These are phyloP conservation scores for Leucophenga varia DNA, from an alignment of 1,140 invertebrate species.

Conservation along the genomic window DNA sequence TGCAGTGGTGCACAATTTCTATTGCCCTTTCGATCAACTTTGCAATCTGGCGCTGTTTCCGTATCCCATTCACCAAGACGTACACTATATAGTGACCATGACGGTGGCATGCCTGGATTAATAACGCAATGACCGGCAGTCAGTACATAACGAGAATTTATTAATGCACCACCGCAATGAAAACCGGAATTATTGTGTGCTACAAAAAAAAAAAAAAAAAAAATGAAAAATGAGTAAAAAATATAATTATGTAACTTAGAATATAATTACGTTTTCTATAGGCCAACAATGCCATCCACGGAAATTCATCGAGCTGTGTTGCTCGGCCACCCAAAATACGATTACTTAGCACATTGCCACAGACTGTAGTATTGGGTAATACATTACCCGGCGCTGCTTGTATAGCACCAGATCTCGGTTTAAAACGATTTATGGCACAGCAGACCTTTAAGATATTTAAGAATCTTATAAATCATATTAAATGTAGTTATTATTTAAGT, in stretches of 20 bases:
- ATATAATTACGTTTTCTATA: slow-evolving; percentile 42
- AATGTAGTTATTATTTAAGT: no score
- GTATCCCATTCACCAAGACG: slow-evolving; percentile 53
- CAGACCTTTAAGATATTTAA: no score
- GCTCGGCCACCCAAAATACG: slow-evolving; percentile 64
- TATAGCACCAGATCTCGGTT: background rate
- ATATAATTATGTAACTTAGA: no score
- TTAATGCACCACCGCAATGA: slow-evolving; percentile 61
- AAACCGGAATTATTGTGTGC: slow-evolving; percentile 32
- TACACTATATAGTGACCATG: slow-evolving; percentile 50
- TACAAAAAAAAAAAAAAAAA: no score
- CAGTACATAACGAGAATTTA: slow-evolving; percentile 60
- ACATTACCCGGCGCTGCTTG: slow-evolving; percentile 26
- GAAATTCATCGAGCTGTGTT: slow-evolving; percentile 66
- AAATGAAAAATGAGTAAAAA: no score
- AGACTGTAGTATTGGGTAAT: slow-evolving; percentile 39
- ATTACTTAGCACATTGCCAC: slow-evolving; percentile 56
- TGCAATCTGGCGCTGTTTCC: slow-evolving; percentile 38
- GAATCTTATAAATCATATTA: no score
- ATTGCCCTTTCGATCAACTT: slow-evolving; percentile 29
- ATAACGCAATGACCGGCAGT: slow-evolving; percentile 63
- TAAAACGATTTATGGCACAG: background rate
- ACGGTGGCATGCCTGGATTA: slow-evolving; percentile 59
- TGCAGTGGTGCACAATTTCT: slow-evolving; percentile 59
- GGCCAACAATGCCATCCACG: slow-evolving; percentile 67